Conservation (phyloP, 2,797 vertebrate species). For the Oceanodroma leucorhoa region DNA sequence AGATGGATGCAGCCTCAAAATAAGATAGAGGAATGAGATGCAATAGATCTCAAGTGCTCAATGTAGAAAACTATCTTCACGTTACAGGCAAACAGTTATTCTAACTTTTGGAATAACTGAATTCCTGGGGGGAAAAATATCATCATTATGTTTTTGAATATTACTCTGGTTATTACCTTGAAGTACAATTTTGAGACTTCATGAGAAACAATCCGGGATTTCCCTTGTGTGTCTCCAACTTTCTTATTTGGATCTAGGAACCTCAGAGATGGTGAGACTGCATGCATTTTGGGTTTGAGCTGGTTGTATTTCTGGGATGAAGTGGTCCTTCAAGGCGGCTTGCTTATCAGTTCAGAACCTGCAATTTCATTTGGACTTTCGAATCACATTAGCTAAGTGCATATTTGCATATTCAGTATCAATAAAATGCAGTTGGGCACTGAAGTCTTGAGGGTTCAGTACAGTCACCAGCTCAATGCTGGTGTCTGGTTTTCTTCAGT, state of each 20-base stretch:
- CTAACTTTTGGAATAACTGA: not conserved
- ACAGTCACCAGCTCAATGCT: not conserved
- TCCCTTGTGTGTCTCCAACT: not conserved
- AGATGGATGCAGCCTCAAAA: not conserved
- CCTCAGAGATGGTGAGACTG: not conserved
- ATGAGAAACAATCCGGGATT: not conserved
- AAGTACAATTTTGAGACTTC: not conserved
- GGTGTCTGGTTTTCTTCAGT: not conserved
- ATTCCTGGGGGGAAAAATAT: not conserved
- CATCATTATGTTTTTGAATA: not conserved
- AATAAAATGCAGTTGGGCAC: not conserved
- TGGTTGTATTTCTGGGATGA: not conserved
- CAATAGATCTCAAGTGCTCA: not conserved
- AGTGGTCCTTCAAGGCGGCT: not conserved
- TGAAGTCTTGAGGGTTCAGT: not conserved
- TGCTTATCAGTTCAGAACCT: not conserved
- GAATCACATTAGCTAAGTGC: not conserved
- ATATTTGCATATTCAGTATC: rapidly evolving
- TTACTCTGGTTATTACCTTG: not conserved
- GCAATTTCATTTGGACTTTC: not conserved
- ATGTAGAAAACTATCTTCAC: not conserved
- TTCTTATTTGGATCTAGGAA: not conserved
- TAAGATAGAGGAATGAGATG: not conserved
- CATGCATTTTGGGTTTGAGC: not conserved
- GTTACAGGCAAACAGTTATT: not conserved